Evolutionary conservation across 2,888 invertebrate species (phyloP), one percentile per base, ranked within the genome.

Genomic region (Stegophylla sp.): DNA sequence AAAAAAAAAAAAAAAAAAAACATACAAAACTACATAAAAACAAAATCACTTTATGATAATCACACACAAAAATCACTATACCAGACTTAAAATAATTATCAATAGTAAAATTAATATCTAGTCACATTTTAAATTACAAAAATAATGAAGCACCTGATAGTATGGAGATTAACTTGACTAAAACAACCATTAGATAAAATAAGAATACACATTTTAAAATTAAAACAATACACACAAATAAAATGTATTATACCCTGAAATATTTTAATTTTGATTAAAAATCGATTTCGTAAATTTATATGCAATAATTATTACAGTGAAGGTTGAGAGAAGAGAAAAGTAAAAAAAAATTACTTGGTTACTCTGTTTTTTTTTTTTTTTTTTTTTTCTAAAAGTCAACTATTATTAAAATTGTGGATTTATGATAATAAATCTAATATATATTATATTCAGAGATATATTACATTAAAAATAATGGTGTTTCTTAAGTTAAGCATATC

Each of bases 41-140:
- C 41, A 53, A 75, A 64, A 75, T 75, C 41, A 75, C 23, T 66
- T 43, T 5, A 4, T 20, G 28, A 41, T 56, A 72, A 72, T 72
- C 72, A 72, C 75, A 72, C 75, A 64, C 75, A 75, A 75, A 73
- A 75, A 75, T 75, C 41, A 64, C 41, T 53, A 64, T 64, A 53
- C 53, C 43, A 34, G 53, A 75, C 75, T 64, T 75, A 34, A 63
- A 75, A 64, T 53, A 64, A 51, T 74, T 63, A 63, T 34, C 63
- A 74, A 51, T 51, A 64, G 26, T 63, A 63, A 34, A 59, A 61
- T 73, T 75, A 64, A 75, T 26, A 53, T 28, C 67, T 67, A 77
- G 34, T 77, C 56, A 56, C 67, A 45, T 41, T 51, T 45, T 56
- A 43, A 15, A 28, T 76, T 48, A 51, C 12, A 64, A 51, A 41